Evolutionary conservation across 2,888 invertebrate genomes (phyloP), one percentile per base, ranked within the genome.

Genomic region (Orchestes rusci): DNA sequence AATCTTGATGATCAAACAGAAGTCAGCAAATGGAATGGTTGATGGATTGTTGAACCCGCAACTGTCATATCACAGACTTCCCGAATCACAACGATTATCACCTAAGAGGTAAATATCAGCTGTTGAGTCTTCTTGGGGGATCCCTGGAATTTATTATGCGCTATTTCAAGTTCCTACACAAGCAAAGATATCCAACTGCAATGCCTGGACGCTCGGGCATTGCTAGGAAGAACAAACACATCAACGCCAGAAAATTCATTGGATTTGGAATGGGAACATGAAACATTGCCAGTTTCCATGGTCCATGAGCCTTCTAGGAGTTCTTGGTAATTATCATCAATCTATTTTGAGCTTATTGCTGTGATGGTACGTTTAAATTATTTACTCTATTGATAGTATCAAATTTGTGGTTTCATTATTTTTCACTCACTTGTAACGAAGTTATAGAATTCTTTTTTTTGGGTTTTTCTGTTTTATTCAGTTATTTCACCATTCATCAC

Each of bases 211-310:
- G 77, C 75, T 29, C 65, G 69, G 56, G 73, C 69, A 51, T 65
- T 74, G 5, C 50, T 70, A 47, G 60, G 61, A 38, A 57, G 63
- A 43, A 69, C 68, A 10, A 59, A 62, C 16, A 61, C 31, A 5
- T 35, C 43, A 17, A 43, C 43, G 18, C 75, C 80, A 19, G 76
- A 74, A n/a, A 80, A 79, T 56, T 81, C 81, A 3, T 63, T 82
- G 43, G 82, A 82, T 59, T 67, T 82, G 43, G 82, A 82, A 64
- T 82, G 82, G 82, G 82, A 82, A 64, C 79, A 80, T 58, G 82
- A 82, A 68, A 70, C 71, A 53, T 50, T 69, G 10, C 68, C 66
- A 19, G 56, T 61, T 44, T 66, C 43, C 8, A 53, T 64, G 51
- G 53, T 62, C 30, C 60, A 64, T 38, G 68, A 67, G 50, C 61